Conservation (phyloP, 92 coral and sea anemone genomes). For the Phenganax stokvisi region DNA sequence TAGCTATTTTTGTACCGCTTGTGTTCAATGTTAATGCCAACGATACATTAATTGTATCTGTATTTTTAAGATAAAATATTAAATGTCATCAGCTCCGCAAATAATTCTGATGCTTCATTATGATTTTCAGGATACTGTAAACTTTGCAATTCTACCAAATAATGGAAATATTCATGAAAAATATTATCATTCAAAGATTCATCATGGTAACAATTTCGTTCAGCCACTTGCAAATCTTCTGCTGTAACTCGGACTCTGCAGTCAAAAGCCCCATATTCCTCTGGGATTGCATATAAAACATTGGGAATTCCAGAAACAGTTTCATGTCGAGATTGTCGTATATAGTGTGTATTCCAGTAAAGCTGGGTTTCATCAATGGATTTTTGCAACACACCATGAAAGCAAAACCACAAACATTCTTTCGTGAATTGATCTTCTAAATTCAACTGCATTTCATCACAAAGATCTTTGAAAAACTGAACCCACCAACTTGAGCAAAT, state of each 20-base stretch:
- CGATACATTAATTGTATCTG: background rate
- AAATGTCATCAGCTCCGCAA: background rate
- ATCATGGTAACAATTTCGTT: background rate
- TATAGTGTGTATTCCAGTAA: slow-evolving; percentile 24
- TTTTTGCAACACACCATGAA: slow-evolving; percentile 13
- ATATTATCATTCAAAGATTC: background rate
- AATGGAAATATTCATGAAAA: slow-evolving; percentile 7
- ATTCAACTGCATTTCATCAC: slow-evolving; percentile 7
- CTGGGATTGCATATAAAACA: slow-evolving; percentile 17
- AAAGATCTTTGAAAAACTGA: slow-evolving; percentile 12
- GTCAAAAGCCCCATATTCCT: slow-evolving; percentile 5
- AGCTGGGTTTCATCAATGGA: slow-evolving; percentile 5
- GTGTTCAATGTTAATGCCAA: background rate
- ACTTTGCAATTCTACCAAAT: slow-evolving; percentile 2
- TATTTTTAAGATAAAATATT: background rate
- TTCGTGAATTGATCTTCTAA: slow-evolving; percentile 1
- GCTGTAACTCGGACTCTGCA: background rate
- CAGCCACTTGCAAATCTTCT: background rate
- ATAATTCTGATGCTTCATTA: slow-evolving; percentile 15
- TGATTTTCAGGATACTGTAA: slow-evolving; percentile 10
- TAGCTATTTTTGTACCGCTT: background rate
- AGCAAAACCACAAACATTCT: slow-evolving; percentile 25
- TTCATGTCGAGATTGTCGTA: slow-evolving; percentile 22
- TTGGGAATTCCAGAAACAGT: slow-evolving; percentile 24
- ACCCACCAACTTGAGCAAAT: slow-evolving; percentile 6